Conservation (phyloP, 2,113 vertebrate genomes). For the Sceloporus tristichus region DNA sequence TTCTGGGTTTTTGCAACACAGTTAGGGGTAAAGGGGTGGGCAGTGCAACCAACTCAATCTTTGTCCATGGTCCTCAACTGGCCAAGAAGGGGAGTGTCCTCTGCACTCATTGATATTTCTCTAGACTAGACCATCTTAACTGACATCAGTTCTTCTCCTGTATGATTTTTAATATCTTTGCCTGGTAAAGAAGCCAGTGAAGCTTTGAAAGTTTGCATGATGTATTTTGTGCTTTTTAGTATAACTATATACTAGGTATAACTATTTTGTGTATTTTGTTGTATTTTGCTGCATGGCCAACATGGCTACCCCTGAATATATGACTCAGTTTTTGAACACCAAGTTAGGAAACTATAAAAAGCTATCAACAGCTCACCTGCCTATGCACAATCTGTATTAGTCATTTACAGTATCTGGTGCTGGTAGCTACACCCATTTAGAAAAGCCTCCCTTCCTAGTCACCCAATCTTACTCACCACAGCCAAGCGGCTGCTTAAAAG, state of each 20-base stretch:
- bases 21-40: too few relatives aligned
- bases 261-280: too few relatives aligned
- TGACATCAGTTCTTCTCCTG: too few relatives aligned
- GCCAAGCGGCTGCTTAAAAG: neutral
- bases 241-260: too few relatives aligned
- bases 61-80: too few relatives aligned
- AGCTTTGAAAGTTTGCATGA: too few relatives aligned
- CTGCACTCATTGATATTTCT: neutral
- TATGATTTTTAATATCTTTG: too few relatives aligned
- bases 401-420: neutral
- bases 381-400: neutral
- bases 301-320: too few relatives aligned
- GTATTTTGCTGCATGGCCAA: too few relatives aligned
- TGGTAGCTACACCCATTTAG: neutral
- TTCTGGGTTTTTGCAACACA: neutral
- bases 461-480: neutral
- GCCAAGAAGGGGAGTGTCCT: neutral
- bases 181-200: too few relatives aligned
- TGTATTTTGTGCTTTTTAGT: too few relatives aligned
- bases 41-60: too few relatives aligned
- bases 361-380: neutral
- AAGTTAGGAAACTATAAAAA: neutral
- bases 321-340: neutral
- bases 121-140: neutral
- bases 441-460: neutral